These are phyloP conservation scores for Orthosia cruda DNA, from an alignment of 2,888 invertebrate species.

Conservation along the genomic window DNA sequence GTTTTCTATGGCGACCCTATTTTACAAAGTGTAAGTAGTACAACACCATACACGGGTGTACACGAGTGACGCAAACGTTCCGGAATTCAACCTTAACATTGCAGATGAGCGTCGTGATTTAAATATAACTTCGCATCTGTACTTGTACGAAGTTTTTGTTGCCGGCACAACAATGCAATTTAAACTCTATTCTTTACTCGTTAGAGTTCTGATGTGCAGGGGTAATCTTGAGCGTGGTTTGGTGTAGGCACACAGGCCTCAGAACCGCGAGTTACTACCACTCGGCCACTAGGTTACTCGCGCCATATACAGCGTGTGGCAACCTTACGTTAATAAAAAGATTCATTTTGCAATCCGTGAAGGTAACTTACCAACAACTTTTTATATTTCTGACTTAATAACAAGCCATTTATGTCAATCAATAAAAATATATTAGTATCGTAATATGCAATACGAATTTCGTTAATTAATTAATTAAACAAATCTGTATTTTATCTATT, in stretches of 20 bases:
- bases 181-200: conserved; percentile 67
- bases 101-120: conserved; percentile 87
- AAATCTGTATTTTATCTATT: background rate
- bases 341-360: conserved; percentile 62
- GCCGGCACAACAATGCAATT: conserved; percentile 74
- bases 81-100: conserved; percentile 91
- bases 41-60: conserved; percentile 75
- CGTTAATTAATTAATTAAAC: background rate
- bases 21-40: conserved; percentile 42
- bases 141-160: conserved; percentile 74
- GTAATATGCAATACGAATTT: background rate
- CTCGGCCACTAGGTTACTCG: conserved; percentile 79
- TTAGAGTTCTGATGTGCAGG: conserved; percentile 45
- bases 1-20: background rate
- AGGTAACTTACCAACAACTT: background rate
- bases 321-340: conserved; percentile 67
- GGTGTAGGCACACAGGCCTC: conserved; percentile 55
- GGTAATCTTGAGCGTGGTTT: conserved; percentile 23
- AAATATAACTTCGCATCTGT: conserved; percentile 87
- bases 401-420: background rate
- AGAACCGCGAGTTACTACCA: conserved; percentile 66
- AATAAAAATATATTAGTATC: background rate
- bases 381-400: background rate
- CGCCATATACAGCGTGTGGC: conserved; percentile 72
- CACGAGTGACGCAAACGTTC: conserved; percentile 83